Conservation (phyloP, 2,888 invertebrate genomes). For the Sphaerophoria taeniata region DNA sequence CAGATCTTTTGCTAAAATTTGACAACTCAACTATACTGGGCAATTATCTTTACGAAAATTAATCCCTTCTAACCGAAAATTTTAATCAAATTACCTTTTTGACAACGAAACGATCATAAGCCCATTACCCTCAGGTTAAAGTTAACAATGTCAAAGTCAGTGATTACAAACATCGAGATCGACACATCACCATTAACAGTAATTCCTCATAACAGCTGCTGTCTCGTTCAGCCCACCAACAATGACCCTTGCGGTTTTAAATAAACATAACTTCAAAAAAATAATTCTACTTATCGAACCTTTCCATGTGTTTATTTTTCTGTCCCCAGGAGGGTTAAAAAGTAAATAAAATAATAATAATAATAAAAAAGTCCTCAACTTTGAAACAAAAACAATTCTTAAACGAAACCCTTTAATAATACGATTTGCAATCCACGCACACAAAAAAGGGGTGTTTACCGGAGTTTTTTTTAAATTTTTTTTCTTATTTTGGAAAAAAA, state of each 20-base stretch:
- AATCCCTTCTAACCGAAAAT: too few species aligned
- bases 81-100: too few species aligned
- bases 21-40: too few species aligned
- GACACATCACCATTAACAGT: constrained; percentile 16
- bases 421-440: constrained; percentile 47
- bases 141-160: constrained; percentile 6
- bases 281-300: constrained; percentile 48
- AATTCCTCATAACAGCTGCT: constrained; percentile 18
- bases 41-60: too few species aligned
- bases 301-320: neutral
- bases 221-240: constrained; percentile 20
- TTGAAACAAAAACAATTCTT: constrained; percentile 15
- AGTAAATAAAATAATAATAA: constrained; percentile 46
- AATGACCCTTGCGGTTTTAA: neutral
- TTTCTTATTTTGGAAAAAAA: neutral
- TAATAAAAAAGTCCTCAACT: constrained; percentile 26
- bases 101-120: too few species aligned
- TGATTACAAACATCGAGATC: constrained; percentile 31
- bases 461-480: constrained; percentile 12
- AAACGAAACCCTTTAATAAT: constrained; percentile 54
- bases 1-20: too few species aligned
- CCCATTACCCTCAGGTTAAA: too few species aligned
- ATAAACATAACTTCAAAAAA: constrained; percentile 39
- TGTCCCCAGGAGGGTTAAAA: constrained; percentile 19
- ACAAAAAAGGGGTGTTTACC: constrained; percentile 51